Evolutionary conservation across 2,113 vertebrate genomes (phyloP).

Genomic region (Erythrocercus mccallii): DNA sequence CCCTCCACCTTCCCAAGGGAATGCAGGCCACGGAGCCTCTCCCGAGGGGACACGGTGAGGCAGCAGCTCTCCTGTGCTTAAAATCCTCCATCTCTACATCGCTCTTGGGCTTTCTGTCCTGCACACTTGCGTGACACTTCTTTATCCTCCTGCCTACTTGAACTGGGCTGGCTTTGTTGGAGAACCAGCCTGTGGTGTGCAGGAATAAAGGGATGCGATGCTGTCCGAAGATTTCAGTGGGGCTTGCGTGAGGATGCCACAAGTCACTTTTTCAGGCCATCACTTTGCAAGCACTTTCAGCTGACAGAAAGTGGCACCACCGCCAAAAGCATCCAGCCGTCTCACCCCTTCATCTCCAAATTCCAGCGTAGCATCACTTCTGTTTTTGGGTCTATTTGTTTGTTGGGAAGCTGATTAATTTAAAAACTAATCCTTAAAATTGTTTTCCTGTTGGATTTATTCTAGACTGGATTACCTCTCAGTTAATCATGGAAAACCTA

Average conservation of each 20-base stretch:
- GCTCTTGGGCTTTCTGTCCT: neutral
- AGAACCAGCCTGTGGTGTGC: neutral
- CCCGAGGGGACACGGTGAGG: neutral
- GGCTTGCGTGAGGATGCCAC: neutral
- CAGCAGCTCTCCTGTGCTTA: neutral
- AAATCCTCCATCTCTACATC: neutral
- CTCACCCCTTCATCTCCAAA: neutral
- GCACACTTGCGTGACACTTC: neutral
- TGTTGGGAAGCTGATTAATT: neutral
- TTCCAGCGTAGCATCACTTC: rapidly evolving
- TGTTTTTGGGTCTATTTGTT: neutral
- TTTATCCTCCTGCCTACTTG: neutral
- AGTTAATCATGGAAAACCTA: neutral
- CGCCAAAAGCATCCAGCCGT: neutral
- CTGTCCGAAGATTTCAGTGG: neutral
- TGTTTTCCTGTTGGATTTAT: neutral
- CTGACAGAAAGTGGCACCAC: neutral
- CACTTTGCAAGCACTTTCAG: neutral
- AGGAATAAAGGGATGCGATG: rapidly evolving
- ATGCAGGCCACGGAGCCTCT: neutral
- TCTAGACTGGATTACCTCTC: neutral
- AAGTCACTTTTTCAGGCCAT: neutral
- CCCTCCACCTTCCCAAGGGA: neutral
- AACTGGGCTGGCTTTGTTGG: neutral
- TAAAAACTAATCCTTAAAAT: neutral